A percentile compares a stretch with the other conserved stretches of the same genome.
Conservation (phyloP, 2,888 invertebrate genomes). For the Aleiodes alternator region DNA sequence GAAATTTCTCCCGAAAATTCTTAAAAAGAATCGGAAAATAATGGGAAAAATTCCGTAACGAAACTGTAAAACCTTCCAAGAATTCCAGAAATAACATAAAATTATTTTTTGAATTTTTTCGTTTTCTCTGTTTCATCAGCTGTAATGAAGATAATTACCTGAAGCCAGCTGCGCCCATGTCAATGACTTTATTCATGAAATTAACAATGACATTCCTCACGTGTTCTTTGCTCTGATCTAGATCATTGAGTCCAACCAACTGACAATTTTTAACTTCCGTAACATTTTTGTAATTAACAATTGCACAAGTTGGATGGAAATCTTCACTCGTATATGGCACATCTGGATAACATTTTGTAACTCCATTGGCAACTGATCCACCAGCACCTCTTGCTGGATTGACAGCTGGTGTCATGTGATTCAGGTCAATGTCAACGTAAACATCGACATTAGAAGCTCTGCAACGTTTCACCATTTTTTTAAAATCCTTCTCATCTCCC, state of each 20-base stretch:
- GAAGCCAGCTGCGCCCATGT: slow-evolving; percentile 79
- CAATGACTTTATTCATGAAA: slow-evolving; percentile 77
- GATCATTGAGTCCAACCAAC: slow-evolving; percentile 77
- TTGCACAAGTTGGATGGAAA: slow-evolving; percentile 71
- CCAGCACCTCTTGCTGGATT: slow-evolving; percentile 78
- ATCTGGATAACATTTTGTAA: slow-evolving; percentile 73
- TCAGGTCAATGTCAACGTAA: slow-evolving; percentile 85
- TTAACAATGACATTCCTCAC: slow-evolving; percentile 76
- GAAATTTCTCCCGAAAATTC: no score
- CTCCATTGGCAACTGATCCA: slow-evolving; percentile 78
- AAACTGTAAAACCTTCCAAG: no score
- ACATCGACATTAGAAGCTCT: slow-evolving; percentile 75
- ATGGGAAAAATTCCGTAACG: no score
- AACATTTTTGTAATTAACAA: slow-evolving; percentile 73
- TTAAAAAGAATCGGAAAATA: no score
- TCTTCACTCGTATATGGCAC: slow-evolving; percentile 72
- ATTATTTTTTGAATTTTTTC: not conserved
- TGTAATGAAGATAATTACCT: slow-evolving; percentile 57
- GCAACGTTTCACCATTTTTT: slow-evolving; percentile 81
- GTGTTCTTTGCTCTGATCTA: slow-evolving; percentile 76
- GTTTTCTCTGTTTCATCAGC: no score
- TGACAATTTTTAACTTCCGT: slow-evolving; percentile 76
- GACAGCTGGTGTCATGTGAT: slow-evolving; percentile 84
- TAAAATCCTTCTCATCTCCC: slow-evolving; percentile 84
- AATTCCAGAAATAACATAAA: no score